Evolutionary conservation across 1,140 invertebrate genomes (phyloP).

Genomic region (Temnothorax nylanderi): DNA sequence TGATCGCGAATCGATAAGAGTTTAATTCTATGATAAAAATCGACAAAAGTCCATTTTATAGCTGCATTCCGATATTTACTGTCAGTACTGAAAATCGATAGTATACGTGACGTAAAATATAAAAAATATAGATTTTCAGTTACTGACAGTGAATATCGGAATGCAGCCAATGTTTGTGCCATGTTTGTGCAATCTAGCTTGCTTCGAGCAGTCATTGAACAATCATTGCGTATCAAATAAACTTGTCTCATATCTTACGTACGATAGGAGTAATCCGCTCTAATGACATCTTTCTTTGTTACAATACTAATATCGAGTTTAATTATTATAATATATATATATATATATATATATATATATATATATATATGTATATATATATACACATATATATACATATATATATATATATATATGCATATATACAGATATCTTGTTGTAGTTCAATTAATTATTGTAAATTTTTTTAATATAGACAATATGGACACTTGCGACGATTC

Average conservation of each 20-base stretch:
- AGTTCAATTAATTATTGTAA: not conserved
- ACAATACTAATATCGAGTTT: not conserved
- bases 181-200: not conserved
- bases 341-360: too few relatives aligned
- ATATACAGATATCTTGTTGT: not conserved
- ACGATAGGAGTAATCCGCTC: not conserved
- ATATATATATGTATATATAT: too few relatives aligned
- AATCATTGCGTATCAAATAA: not conserved
- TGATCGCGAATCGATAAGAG: not conserved
- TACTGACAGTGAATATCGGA: too few relatives aligned
- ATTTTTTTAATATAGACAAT: not conserved
- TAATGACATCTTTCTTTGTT: conserved; percentile 1
- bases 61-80: too few relatives aligned
- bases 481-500: not conserved
- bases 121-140: too few relatives aligned
- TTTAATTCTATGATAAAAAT: not conserved
- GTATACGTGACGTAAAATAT: too few relatives aligned
- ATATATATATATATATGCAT: not conserved
- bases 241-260: not conserved
- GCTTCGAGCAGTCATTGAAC: not conserved
- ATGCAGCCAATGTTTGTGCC: too few relatives aligned
- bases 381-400: too few relatives aligned
- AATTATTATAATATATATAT: not conserved
- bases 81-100: too few relatives aligned
- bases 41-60: too few relatives aligned